These are phyloP conservation scores for Dryococelus australis DNA, from an alignment of 2,888 invertebrate genomes.

Conservation along the genomic window DNA sequence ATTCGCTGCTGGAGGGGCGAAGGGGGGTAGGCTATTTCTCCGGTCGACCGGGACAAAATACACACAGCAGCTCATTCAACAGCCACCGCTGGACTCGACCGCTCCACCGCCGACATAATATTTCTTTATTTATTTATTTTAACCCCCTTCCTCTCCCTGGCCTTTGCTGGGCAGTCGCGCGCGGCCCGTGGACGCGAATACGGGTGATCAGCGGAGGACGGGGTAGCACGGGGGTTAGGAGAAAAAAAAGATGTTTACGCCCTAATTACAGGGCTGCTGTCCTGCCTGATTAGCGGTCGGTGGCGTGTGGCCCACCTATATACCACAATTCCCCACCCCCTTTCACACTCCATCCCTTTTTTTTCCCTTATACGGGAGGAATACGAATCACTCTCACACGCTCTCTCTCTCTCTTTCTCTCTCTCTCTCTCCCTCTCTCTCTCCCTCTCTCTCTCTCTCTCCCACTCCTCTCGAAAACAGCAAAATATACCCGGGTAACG, in stretches of 20 bases:
- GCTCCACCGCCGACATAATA: neutral
- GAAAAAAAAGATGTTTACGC: neutral
- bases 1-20: neutral
- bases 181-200: neutral
- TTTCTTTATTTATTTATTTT: neutral
- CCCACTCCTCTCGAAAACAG: neutral
- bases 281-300: neutral
- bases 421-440: neutral
- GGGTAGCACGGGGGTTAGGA: neutral
- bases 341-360: neutral
- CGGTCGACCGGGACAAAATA: conserved; percentile 16
- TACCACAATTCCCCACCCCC: neutral
- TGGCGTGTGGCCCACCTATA: neutral
- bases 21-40: neutral
- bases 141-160: neutral
- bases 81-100: neutral
- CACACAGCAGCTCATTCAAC: neutral
- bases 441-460: neutral
- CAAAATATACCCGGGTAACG: too few species aligned
- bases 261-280: conserved; percentile 3
- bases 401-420: neutral
- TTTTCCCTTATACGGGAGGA: neutral
- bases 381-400: neutral
- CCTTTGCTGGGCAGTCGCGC: neutral
- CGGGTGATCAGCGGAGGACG: neutral